Conservation (phyloP, 1,140 invertebrate genomes). For the Hycleus phaleratus region DNA sequence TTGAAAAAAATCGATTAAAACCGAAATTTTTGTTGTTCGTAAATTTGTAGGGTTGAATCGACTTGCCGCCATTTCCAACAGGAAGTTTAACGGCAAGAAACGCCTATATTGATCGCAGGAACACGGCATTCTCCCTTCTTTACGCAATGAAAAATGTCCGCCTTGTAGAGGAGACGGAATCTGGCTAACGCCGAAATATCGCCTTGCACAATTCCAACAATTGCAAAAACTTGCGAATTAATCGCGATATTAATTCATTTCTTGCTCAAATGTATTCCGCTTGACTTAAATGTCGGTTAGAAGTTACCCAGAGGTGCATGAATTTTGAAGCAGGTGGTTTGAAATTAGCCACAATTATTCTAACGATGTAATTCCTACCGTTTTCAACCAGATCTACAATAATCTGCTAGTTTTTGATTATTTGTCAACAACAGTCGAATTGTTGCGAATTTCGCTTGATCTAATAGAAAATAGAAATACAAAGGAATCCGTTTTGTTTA, state of each 20-base stretch:
- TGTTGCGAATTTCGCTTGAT: no score
- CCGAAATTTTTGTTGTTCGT: no score
- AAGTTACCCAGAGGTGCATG: constrained; percentile 17
- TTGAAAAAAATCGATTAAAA: not conserved
- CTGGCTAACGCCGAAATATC: constrained; percentile 12
- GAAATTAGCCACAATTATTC: constrained; percentile 6
- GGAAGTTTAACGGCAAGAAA: constrained; percentile 23
- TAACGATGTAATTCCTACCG: no score
- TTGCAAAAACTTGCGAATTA: no score
- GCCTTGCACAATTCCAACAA: not conserved
- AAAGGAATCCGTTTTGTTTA: constrained; percentile 23
- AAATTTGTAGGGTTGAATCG: not conserved
- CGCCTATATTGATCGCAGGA: constrained; percentile 32
- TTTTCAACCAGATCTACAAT: no score
- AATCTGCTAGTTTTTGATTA: no score
- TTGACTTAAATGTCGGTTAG: constrained; percentile 14
- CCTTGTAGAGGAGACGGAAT: constrained; percentile 12
- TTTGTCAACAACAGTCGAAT: no score
- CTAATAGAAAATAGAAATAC: constrained; percentile 13
- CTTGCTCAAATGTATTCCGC: constrained; percentile 6
- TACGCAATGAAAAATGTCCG: constrained; percentile 35
- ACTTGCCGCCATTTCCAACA: constrained; percentile 20
- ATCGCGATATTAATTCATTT: no score
- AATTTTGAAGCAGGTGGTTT: constrained; percentile 22
- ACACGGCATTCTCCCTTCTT: constrained; percentile 19